Evolutionary conservation across 92 coral and sea anemone species (phyloP).

Genomic region (Zoanthus gigantus): DNA sequence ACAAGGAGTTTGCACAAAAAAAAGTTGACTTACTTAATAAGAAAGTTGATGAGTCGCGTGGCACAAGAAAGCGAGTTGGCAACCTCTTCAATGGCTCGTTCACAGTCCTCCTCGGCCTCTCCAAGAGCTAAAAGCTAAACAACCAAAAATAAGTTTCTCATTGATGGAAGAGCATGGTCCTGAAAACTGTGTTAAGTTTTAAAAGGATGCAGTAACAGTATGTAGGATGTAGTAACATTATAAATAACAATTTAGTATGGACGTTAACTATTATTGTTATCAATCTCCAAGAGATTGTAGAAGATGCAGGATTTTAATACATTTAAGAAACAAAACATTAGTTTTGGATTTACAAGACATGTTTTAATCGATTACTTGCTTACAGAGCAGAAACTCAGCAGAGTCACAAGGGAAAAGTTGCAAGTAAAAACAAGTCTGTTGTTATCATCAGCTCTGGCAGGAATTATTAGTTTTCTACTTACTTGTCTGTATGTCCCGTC

Average conservation of each 20-base stretch:
- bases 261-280: no score
- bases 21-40: slow-evolving; percentile 77
- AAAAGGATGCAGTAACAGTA: neutral
- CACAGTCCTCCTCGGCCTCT: slow-evolving; percentile 99
- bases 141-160: neutral
- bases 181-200: neutral
- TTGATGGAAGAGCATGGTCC: neutral
- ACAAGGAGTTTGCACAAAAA: neutral
- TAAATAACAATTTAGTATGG: neutral
- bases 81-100: slow-evolving; percentile 85
- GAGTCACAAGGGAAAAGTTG: no score
- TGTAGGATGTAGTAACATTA: neutral
- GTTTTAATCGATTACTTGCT: no score
- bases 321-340: no score
- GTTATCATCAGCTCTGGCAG: no score
- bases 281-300: neutral
- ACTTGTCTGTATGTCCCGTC: slow-evolving; percentile 99
- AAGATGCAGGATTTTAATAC: no score
- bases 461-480: neutral
- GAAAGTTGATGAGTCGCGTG: slow-evolving; percentile 87
- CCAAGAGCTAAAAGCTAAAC: slow-evolving; percentile 93
- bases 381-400: no score
- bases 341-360: no score
- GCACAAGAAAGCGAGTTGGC: slow-evolving; percentile 88
- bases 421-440: no score